A percentile compares a stretch with the other conserved stretches of the same genome.
Evolutionary conservation across 2,113 vertebrate species (phyloP).

Genomic region (Elgaria multicarinata): DNA sequence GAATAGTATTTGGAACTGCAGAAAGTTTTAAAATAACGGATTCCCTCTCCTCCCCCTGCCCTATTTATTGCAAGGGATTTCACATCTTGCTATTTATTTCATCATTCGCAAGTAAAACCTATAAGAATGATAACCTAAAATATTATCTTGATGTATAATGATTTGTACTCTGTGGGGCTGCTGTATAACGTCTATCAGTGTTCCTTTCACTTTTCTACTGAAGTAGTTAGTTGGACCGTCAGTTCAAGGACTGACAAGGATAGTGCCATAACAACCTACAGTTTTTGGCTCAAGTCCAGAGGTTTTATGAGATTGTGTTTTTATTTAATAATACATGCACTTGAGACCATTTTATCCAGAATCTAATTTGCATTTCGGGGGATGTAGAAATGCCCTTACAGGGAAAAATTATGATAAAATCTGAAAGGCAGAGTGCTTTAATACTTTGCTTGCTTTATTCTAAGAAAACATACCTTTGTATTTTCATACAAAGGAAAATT

Average conservation of each 20-base stretch:
- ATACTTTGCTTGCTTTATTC: neutral
- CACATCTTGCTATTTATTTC: neutral
- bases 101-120: neutral
- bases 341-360: slow-evolving; percentile 17
- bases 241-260: slow-evolving; percentile 12
- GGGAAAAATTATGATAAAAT: neutral
- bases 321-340: neutral
- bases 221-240: neutral
- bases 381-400: neutral
- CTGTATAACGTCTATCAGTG: neutral
- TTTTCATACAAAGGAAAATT: slow-evolving; percentile 1
- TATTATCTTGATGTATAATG: neutral
- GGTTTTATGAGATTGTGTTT: slow-evolving; percentile 31
- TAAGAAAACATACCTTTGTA: neutral
- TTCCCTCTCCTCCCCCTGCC: too few species aligned
- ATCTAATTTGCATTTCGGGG: neutral
- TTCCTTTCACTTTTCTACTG: neutral
- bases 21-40: neutral
- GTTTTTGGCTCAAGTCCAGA: slow-evolving; percentile 24
- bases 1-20: neutral
- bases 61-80: neutral
- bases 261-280: neutral
- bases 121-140: neutral
- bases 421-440: neutral
- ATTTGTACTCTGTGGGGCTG: neutral